Base-by-base conservation (phyloP, 2,797 vertebrate genomes). In the Urocyon cinereoargenteus region DNA sequence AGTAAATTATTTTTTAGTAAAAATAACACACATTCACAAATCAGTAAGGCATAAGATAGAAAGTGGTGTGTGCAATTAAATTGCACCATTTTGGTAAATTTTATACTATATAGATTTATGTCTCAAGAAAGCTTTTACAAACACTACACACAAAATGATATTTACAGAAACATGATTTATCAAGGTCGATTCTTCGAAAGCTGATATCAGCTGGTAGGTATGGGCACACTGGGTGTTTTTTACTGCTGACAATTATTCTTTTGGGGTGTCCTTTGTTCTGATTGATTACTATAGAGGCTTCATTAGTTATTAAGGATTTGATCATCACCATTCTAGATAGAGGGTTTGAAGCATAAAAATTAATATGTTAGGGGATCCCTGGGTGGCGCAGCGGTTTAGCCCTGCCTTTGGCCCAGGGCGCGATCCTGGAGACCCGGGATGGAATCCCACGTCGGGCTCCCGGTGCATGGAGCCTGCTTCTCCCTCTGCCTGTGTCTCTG, bases 361-460 rank as follows among this genome's bases (percentile, higher is more conserved):
- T 53, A 77, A 64, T 77, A 75, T 40, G 26, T 66, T 92, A 70
- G n/a, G n/a, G n/a, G n/a, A n/a, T n/a, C n/a, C n/a, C n/a, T n/a
- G n/a, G n/a, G n/a, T n/a, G n/a, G n/a, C n/a, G n/a, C n/a, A n/a
- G n/a, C n/a, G n/a, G n/a, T n/a, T n/a, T n/a, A n/a, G n/a, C n/a
- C n/a, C n/a, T n/a, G n/a, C n/a, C n/a, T n/a, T n/a, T n/a, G n/a
- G n/a, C n/a, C n/a, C n/a, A n/a, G n/a, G n/a, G n/a, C n/a, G n/a
- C n/a, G n/a, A n/a, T n/a, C n/a, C n/a, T n/a, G n/a, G n/a, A n/a
- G n/a, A n/a, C n/a, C n/a, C n/a, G n/a, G n/a, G n/a, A n/a, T n/a
- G n/a, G n/a, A n/a, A n/a, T n/a, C n/a, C n/a, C n/a, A n/a, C n/a
- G n/a, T n/a, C n/a, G n/a, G n/a, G n/a, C n/a, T n/a, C n/a, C n/a